Percentiles rank a stretch among this genome's conserved stretches.
These are phyloP conservation scores for Morus bassanus DNA, from an alignment of 2,797 vertebrate species.

Conservation along the genomic window DNA sequence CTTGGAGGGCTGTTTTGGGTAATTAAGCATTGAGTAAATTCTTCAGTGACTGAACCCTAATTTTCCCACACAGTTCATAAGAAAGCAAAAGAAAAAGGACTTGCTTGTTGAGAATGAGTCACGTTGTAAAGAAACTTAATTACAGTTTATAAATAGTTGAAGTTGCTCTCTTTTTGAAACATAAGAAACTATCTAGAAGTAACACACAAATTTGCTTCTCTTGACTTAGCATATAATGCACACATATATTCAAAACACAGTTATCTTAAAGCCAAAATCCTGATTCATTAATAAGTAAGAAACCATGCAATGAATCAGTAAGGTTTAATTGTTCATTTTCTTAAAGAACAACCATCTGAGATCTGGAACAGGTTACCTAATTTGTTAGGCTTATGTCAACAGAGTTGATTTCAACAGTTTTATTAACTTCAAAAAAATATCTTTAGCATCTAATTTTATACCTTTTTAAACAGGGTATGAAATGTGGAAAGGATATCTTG, in stretches of 20 bases:
- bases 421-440: background rate
- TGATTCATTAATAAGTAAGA: background rate
- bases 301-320: background rate
- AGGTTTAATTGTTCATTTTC: background rate
- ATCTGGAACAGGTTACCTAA: background rate
- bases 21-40: conserved; percentile 64
- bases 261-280: conserved; percentile 7
- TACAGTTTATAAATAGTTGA: conserved; percentile 65
- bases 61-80: conserved; percentile 65
- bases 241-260: background rate
- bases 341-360: background rate
- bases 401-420: background rate
- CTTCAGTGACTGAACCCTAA: conserved; percentile 52
- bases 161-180: conserved; percentile 59
- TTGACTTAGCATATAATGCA: background rate
- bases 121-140: conserved; percentile 62
- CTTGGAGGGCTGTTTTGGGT: conserved; percentile 35
- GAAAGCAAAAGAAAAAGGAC: conserved; percentile 59
- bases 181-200: conserved; percentile 21
- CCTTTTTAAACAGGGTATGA: background rate
- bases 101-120: conserved; percentile 63
- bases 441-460: background rate
- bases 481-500: background rate
- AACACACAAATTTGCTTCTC: conserved; percentile 3
- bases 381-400: background rate